Evolutionary conservation across 92 coral and sea anemone genomes (phyloP), one percentile per base, ranked within the genome.

Genomic region (Siderastrea siderea): DNA sequence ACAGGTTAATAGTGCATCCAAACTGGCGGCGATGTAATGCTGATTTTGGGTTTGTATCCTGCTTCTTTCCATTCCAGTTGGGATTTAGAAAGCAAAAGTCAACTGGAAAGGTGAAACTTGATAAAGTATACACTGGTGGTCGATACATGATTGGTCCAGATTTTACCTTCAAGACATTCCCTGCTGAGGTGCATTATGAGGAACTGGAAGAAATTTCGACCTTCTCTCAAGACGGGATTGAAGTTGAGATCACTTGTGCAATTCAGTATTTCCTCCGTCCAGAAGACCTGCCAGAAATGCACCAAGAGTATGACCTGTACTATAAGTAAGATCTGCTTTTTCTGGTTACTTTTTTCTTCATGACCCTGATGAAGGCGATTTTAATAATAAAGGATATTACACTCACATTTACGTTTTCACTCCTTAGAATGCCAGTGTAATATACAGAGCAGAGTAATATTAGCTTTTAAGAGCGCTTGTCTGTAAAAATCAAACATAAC

Each of bases 241-340:
- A 86, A 82, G 93, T 93, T 66, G 88, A 85, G 47, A 86, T 93
- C 26, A 88, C 95, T 7, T 93, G 88, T 71, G 79, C 95, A 0
- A 81, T 93, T 54, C 95, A 93, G 87, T 93, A 93, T 55, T 93
- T 93, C 78, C 79, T 93, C 17, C 87, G 76, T 50, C 86, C 93
- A 52, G 95, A 90, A 51, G 93, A 93, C 85, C 79, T 93, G 84
- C 62, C 45, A 7, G 95, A 93, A 59, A 77, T 93, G 80, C 94
- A 93, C 62, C 89, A 88, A 65, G 91, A 94, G 75, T 94, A 91
- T n/a, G 96, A 94, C 72, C 46, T 94, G 61, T 94, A 81, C 49
- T 94, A 94, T 75, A 91, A 79, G 65, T 57, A 59, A 50, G 80
- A 58, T 65, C 3, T 79, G 51, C 44, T 3, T 14, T 15, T 26